Evolutionary conservation across 2,888 invertebrate species (phyloP).

Genomic region (Standfussiana lucernea): DNA sequence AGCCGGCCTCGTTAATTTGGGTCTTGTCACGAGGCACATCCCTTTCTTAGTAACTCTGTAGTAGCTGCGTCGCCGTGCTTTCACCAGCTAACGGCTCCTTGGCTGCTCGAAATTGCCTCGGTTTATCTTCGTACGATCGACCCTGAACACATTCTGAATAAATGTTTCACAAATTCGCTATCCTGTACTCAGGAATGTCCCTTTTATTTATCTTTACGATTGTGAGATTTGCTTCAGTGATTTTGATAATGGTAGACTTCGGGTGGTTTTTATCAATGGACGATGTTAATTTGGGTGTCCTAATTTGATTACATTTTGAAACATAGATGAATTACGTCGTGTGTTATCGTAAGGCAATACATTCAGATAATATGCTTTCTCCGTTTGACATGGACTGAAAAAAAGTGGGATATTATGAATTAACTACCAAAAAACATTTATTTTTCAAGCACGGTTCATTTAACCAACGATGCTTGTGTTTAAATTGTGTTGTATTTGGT

Average conservation of each 20-base stretch:
- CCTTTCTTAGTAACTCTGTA: constrained; percentile 86
- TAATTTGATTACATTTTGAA: constrained; percentile 38
- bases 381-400: neutral
- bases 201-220: constrained; percentile 66
- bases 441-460: neutral
- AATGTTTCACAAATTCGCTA: constrained; percentile 69
- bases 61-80: constrained; percentile 71
- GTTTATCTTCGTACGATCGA: constrained; percentile 80
- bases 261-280: constrained; percentile 52
- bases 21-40: constrained; percentile 87
- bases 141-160: constrained; percentile 72
- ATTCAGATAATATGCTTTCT: neutral
- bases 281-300: constrained; percentile 28
- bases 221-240: constrained; percentile 54
- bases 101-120: constrained; percentile 77
- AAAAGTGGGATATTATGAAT: neutral
- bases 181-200: constrained; percentile 57
- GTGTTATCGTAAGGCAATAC: neutral
- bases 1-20: constrained; percentile 87
- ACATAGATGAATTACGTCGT: neutral
- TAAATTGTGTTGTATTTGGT: neutral
- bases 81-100: constrained; percentile 76
- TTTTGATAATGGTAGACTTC: constrained; percentile 53
- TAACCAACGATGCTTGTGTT: neutral
- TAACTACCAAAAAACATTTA: neutral